These are phyloP conservation scores for Esox niger DNA, from an alignment of 2,113 vertebrate genomes.

Conservation along the genomic window DNA sequence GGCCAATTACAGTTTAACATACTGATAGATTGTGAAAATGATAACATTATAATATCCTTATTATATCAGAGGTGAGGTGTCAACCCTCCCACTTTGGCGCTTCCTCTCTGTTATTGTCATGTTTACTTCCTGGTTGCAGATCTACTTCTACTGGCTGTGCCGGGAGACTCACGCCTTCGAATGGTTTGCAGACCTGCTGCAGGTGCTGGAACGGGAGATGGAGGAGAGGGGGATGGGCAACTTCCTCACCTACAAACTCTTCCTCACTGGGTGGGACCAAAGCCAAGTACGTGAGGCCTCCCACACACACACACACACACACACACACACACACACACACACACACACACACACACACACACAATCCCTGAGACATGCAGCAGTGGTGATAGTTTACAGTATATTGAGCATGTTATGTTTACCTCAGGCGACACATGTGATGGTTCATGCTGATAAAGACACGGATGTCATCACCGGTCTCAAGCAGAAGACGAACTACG, in stretches of 20 bases:
- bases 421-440: constrained; percentile 68
- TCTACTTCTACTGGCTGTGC: constrained; percentile 95
- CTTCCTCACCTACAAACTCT: constrained; percentile 89
- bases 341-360: too few relatives aligned
- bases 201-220: constrained; percentile 87
- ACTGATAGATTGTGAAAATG: too few relatives aligned
- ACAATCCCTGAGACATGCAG: not conserved
- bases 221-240: constrained; percentile 79
- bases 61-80: not conserved
- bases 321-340: not conserved
- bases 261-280: constrained; percentile 84
- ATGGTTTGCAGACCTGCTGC: constrained; percentile 89
- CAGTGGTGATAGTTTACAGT: too few relatives aligned
- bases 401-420: not conserved
- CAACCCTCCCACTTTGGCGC: not conserved
- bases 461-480: constrained; percentile 83
- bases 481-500: constrained; percentile 88
- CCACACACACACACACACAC: not conserved
- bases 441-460: constrained; percentile 74
- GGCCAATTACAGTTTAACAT: too few relatives aligned
- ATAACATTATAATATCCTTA: too few relatives aligned
- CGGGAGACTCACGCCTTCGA: constrained; percentile 86
- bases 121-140: constrained; percentile 69
- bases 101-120: not conserved
- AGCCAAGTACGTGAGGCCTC: constrained; percentile 71